Conservation (phyloP, 2,888 invertebrate genomes). For the Hyalella azteca region DNA sequence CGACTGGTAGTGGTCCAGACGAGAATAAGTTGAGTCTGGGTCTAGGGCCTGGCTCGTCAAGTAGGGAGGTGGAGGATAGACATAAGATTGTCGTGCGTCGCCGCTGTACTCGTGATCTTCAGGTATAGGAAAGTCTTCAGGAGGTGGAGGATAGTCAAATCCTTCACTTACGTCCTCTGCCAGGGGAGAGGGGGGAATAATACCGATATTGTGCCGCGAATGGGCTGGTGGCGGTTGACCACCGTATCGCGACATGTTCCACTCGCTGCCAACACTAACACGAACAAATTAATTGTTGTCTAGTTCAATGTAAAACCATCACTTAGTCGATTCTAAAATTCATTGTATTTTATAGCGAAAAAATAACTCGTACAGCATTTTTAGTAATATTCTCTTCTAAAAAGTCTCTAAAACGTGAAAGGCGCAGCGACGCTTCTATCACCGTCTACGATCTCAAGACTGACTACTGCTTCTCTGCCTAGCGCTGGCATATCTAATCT, state of each 20-base stretch:
- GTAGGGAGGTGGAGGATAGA: not conserved
- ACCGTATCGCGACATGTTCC: not conserved
- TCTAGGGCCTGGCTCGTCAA: not conserved
- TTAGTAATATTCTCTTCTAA: too few species aligned
- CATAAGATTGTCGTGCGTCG: too few species aligned
- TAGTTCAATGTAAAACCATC: too few species aligned
- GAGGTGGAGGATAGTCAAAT: not conserved
- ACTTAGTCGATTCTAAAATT: too few species aligned
- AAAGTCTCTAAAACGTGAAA: too few species aligned
- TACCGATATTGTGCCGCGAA: conserved; percentile 56
- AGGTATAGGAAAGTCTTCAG: not conserved
- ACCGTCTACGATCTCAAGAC: too few species aligned
- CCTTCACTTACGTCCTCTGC: not conserved
- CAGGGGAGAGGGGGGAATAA: conserved; percentile 61
- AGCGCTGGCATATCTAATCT: not conserved
- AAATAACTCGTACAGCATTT: too few species aligned
- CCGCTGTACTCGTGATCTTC: conserved; percentile 67
- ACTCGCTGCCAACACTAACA: too few species aligned
- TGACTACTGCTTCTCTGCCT: not conserved
- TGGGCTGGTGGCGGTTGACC: conserved; percentile 4
- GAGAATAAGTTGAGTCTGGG: not conserved
- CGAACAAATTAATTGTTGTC: too few species aligned
- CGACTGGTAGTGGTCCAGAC: not conserved
- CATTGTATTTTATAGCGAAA: too few species aligned
- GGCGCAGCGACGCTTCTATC: too few species aligned